Base-by-base conservation (phyloP, 2,888 invertebrate genomes). In the Pyrgus malvae region DNA sequence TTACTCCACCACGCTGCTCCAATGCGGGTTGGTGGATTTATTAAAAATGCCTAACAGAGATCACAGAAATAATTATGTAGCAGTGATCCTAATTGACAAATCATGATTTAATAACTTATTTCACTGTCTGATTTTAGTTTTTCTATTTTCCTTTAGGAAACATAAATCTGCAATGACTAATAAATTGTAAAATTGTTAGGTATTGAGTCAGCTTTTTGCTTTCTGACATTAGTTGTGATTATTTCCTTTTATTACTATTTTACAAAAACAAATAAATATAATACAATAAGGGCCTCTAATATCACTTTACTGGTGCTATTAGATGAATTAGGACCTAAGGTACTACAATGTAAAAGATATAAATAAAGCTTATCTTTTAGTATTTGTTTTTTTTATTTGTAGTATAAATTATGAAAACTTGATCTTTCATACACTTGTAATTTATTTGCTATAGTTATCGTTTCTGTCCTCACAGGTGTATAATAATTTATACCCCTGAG, bases 401-500 rank as follows among this genome's bases (percentile, higher is more conserved):
- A 27, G 25, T 27, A 27, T 27, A 29, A 48, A 45, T 54, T 48
- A 49, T 44, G 46, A 56, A 56, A 31, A 14, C 23, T 23, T 11
- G 11, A 35, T 27, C 27, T 14, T 29, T 35, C 45, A 23, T 12
- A 48, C 55, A 41, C 48, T 42, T 41, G 23, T 31, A 29, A 11
- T 38, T 44, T 9, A 31, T 16, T 40, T 40, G 11, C 19, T 48
- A 41, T 33, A 12, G 21, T 25, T 37, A 19, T 44, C 19, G 53
- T 8, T 46, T 53, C 45, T 14, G 11, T 46, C 31, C 29, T 45
- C 11, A 55, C 14, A 48, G 21, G 27, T 44, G 48, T 45, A 53
- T 40, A 46, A 27, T n/a, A 31, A 37, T 37, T 17, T 33, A 44
- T 74, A 76, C 74, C 76, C 76, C 78, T 80, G 78, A 80, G 72